phyloP scores from a whole-genome alignment of 1,140 invertebrate species.

The Cydia pomonella region DNA sequence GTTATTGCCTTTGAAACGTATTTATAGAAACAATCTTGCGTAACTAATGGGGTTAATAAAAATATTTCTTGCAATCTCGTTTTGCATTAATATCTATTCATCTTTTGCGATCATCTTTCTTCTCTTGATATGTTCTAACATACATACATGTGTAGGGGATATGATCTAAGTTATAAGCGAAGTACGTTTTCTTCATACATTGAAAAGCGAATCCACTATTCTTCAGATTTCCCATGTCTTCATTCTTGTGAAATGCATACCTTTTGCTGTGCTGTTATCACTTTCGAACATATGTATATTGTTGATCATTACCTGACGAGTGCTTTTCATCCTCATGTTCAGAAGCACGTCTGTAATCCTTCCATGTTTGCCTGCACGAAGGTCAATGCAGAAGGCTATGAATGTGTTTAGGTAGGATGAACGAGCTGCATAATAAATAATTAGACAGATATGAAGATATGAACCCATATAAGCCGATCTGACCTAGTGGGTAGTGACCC shows the following conservation, averaged over 20 bases:
- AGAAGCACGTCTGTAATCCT: neutral
- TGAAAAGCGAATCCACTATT: neutral
- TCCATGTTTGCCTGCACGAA: neutral
- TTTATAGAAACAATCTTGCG: conserved; percentile 14
- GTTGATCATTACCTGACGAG: too few species aligned
- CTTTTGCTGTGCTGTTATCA: too few species aligned
- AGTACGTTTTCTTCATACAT: neutral
- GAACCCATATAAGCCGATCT: too few species aligned
- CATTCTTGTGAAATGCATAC: too few species aligned
- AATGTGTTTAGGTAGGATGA: neutral
- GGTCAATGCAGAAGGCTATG: neutral
- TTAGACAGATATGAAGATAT: too few species aligned
- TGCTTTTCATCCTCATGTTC: too few species aligned
- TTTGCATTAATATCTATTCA: conserved; percentile 19
- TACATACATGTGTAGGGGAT: too few species aligned
- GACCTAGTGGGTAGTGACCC: too few species aligned
- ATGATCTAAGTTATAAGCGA: neutral
- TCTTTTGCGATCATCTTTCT: conserved; percentile 11
- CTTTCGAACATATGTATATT: too few species aligned
- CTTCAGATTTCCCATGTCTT: neutral
- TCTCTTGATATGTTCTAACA: neutral
- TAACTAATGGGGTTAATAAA: conserved; percentile 7
- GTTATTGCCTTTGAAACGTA: neutral
- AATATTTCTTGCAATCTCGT: conserved; percentile 17
- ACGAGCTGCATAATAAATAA: neutral